Conservation (phyloP, 1,140 invertebrate species). For the Rhagoletis zephyria region DNA sequence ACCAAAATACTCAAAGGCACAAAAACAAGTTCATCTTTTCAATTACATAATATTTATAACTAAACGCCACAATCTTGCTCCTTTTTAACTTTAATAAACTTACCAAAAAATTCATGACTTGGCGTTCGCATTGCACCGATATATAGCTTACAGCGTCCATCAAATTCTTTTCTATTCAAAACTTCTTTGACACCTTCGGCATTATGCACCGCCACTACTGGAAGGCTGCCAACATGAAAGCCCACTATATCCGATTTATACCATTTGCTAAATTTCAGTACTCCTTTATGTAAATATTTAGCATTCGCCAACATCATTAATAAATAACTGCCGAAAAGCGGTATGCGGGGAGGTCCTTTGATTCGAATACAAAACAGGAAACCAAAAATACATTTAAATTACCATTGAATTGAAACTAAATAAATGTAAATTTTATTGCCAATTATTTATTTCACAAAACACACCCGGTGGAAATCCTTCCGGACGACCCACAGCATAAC, state of each 20-base stretch:
- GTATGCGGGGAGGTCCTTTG: constrained; percentile 66
- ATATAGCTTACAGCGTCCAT: constrained; percentile 69
- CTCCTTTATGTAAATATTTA: constrained; percentile 69
- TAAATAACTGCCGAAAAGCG: constrained; percentile 69
- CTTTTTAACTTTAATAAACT: constrained; percentile 22
- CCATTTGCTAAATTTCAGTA: constrained; percentile 64
- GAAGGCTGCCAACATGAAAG: constrained; percentile 70
- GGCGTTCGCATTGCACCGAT: constrained; percentile 62
- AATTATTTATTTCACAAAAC: constrained; percentile 27
- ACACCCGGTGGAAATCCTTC: constrained; percentile 67
- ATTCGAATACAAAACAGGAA: not conserved
- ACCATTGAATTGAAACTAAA: no score
- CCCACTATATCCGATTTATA: constrained; percentile 74
- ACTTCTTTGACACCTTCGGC: constrained; percentile 72
- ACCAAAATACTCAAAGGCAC: no score
- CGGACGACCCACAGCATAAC: constrained; percentile 63
- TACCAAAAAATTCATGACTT: constrained; percentile 69
- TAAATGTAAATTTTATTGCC: no score
- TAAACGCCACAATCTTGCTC: no score
- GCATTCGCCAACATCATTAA: constrained; percentile 68
- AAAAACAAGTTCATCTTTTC: no score
- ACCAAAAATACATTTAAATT: not conserved
- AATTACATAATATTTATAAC: no score
- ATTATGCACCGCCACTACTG: constrained; percentile 70
- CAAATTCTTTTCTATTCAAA: constrained; percentile 71